These are phyloP conservation scores for Elephantulus edwardii DNA, from an alignment of 2,113 vertebrate genomes.

Conservation along the genomic window DNA sequence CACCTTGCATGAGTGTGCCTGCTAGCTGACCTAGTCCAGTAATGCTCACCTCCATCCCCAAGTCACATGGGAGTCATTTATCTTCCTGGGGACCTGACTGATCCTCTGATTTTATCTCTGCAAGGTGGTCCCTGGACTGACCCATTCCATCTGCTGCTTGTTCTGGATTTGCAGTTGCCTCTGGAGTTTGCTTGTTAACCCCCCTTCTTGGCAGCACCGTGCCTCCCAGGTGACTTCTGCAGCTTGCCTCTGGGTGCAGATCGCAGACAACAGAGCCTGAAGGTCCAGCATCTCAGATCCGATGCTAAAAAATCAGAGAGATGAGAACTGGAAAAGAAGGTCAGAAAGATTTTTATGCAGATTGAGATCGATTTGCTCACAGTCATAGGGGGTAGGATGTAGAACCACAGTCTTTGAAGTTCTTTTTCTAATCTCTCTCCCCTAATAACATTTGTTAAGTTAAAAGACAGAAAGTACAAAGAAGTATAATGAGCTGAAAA, in stretches of 20 bases:
- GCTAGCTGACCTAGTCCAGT: accelerated
- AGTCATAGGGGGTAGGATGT: background rate
- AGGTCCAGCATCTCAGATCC: conserved; percentile 50
- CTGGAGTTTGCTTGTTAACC: conserved; percentile 63
- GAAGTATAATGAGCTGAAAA: conserved; percentile 39
- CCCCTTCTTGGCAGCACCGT: conserved; percentile 53
- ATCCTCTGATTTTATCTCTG: conserved; percentile 26
- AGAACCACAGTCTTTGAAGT: background rate
- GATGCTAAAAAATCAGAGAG: background rate
- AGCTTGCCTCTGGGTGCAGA: conserved; percentile 52
- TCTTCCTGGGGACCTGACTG: conserved; percentile 28
- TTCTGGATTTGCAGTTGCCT: conserved; percentile 49
- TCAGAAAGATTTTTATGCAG: conserved; percentile 36
- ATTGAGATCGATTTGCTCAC: conserved; percentile 2
- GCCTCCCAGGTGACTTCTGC: conserved; percentile 53
- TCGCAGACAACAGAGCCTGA: conserved; percentile 53
- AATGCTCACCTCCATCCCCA: background rate
- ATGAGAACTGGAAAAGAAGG: background rate
- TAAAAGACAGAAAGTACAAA: background rate
- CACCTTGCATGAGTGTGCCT: accelerated
- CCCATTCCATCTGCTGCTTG: conserved; percentile 65
- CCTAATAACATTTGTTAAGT: background rate
- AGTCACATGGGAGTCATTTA: background rate
- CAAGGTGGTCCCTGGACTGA: conserved; percentile 23
- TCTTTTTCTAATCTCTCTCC: background rate